These are phyloP conservation scores for Tauraco hartlaubi DNA, from an alignment of 2,797 vertebrate genomes.

Conservation along the genomic window DNA sequence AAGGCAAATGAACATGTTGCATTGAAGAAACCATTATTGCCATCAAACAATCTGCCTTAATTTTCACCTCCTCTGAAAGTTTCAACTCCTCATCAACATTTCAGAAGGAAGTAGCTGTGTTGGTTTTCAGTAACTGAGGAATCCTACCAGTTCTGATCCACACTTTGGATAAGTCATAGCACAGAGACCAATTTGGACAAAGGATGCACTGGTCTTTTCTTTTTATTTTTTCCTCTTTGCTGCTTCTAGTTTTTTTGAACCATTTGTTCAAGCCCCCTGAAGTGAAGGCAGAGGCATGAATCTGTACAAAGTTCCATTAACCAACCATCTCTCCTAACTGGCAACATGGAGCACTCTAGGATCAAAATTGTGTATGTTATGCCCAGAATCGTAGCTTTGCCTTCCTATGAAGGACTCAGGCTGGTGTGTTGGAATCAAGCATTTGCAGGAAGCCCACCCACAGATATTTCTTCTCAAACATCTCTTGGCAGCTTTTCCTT, in stretches of 20 bases:
- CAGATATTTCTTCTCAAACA: background rate
- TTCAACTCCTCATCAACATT: slow-evolving; percentile 56
- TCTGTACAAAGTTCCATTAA: slow-evolving; percentile 40
- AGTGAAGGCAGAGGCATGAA: background rate
- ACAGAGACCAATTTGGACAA: slow-evolving; percentile 46
- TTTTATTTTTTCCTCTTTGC: slow-evolving; percentile 39
- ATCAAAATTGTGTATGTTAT: background rate
- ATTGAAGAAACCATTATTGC: slow-evolving; percentile 60
- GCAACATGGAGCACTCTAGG: background rate
- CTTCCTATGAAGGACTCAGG: background rate
- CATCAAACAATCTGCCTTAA: slow-evolving; percentile 53
- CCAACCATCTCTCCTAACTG: background rate
- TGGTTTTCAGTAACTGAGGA: slow-evolving; percentile 54
- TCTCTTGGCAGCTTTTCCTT: background rate
- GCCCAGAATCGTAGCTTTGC: background rate
- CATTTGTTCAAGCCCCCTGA: slow-evolving; percentile 44
- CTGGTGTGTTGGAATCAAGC: background rate
- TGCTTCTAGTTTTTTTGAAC: background rate
- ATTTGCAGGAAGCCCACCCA: background rate
- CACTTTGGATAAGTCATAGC: slow-evolving; percentile 31
- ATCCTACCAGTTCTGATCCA: slow-evolving; percentile 36
- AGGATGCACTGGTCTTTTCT: slow-evolving; percentile 4
- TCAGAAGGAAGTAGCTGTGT: slow-evolving; percentile 46
- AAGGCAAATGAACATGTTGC: slow-evolving; percentile 36
- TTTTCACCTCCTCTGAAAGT: slow-evolving; percentile 59